phyloP scores from a whole-genome alignment of 35 echinoderm and acorn worm species.

The Anneissia japonica region DNA sequence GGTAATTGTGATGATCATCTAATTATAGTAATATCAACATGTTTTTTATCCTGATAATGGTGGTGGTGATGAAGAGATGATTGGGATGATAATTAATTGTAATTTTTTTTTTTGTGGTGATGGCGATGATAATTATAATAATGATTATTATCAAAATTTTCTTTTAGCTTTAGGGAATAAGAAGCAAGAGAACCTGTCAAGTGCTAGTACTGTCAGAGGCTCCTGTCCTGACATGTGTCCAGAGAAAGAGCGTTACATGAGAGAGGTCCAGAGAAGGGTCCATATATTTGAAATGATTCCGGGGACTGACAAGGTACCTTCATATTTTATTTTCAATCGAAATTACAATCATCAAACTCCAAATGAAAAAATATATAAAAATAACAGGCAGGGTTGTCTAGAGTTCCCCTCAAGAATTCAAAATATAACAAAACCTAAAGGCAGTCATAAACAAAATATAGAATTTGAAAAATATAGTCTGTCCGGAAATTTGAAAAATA shows the following conservation, averaged over 20 bases:
- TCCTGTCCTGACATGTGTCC: constrained; percentile 93
- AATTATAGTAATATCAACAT: background rate
- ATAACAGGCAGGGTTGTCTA: too few relatives aligned
- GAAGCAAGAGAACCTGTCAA: constrained; percentile 19
- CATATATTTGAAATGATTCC: constrained; percentile 59
- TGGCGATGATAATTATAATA: background rate
- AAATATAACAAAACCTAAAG: too few relatives aligned
- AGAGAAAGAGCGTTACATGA: constrained; percentile 95
- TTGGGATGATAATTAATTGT: background rate
- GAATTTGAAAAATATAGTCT: too few relatives aligned
- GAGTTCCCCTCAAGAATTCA: too few relatives aligned
- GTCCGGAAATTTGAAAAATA: too few relatives aligned
- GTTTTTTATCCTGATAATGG: background rate
- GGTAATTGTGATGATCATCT: background rate
- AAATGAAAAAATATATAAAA: too few relatives aligned
- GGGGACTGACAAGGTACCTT: constrained; percentile 61
- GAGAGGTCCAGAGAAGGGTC: constrained; percentile 69
- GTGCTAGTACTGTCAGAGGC: constrained; percentile 27
- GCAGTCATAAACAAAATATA: too few relatives aligned
- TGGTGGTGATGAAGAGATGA: background rate
- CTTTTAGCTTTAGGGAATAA: constrained; percentile 16
- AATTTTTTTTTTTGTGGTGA: background rate
- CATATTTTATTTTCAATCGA: too few relatives aligned
- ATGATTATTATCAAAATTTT: background rate
- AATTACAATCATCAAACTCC: too few relatives aligned